These are phyloP conservation scores for Sycophila texana DNA, from an alignment of 2,888 invertebrate genomes.

Conservation along the genomic window DNA sequence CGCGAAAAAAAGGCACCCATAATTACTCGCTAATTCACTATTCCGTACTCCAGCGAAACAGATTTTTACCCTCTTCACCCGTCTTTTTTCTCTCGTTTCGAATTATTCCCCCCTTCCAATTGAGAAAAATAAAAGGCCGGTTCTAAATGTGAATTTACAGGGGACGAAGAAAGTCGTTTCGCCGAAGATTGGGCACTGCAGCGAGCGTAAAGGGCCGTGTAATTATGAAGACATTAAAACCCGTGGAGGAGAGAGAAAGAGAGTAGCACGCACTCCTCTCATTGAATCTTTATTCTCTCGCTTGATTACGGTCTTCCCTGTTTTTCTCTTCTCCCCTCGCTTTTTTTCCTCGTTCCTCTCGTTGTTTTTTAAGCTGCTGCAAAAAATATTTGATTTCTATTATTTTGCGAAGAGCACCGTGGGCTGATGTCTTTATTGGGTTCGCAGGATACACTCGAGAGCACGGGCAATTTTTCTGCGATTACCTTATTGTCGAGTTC, in stretches of 20 bases:
- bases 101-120: background rate
- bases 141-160: background rate
- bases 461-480: background rate
- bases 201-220: conserved; percentile 43
- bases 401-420: background rate
- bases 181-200: background rate
- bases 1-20: conserved; percentile 2
- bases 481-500: conserved; percentile 11
- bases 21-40: conserved; percentile 35
- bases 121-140: background rate
- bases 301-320: conserved; percentile 29
- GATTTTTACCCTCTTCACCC: conserved; percentile 4
- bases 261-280: conserved; percentile 52
- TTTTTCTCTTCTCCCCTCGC: background rate
- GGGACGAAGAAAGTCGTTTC: background rate
- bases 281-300: conserved; percentile 60
- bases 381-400: background rate
- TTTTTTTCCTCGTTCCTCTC: too few relatives aligned
- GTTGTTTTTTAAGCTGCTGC: background rate
- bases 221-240: conserved; percentile 67
- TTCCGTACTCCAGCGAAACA: conserved; percentile 3
- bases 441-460: background rate
- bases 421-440: background rate
- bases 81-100: background rate
- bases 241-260: conserved; percentile 27